Conservation (phyloP, 2,888 invertebrate genomes). For the Dichetophora obliterata region DNA sequence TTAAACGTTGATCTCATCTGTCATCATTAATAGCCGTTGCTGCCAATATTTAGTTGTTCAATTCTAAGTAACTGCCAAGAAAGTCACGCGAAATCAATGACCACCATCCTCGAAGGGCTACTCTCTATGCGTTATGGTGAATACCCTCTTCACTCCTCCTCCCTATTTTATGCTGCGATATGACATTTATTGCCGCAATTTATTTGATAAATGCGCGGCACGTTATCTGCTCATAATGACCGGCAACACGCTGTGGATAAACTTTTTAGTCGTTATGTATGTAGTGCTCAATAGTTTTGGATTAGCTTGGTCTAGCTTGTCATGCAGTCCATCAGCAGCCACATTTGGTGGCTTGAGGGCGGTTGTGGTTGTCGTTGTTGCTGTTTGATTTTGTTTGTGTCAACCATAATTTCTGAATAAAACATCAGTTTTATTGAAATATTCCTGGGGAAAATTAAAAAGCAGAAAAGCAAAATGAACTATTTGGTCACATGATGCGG, state of each 20-base stretch:
- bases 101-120: neutral
- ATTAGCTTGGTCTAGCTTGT: constrained; percentile 5
- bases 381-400: neutral
- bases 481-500: no score
- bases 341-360: neutral
- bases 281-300: neutral
- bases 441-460: neutral
- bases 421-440: constrained; percentile 12
- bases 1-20: neutral
- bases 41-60: no score
- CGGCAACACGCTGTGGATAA: neutral
- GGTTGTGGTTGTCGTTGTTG: neutral
- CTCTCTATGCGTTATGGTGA: neutral
- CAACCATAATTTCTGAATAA: constrained; percentile 1
- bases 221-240: constrained; percentile 14
- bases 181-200: constrained; percentile 64
- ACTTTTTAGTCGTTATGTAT: neutral
- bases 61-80: no score
- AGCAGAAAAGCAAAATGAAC: no score
- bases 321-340: neutral
- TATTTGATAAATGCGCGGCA: constrained; percentile 60
- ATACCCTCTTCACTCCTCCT: neutral
- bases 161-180: constrained; percentile 31
- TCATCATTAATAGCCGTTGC: neutral
- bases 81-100: neutral